phyloP scores from a whole-genome alignment of 2,113 vertebrate species.

The Lycaon pictus region DNA sequence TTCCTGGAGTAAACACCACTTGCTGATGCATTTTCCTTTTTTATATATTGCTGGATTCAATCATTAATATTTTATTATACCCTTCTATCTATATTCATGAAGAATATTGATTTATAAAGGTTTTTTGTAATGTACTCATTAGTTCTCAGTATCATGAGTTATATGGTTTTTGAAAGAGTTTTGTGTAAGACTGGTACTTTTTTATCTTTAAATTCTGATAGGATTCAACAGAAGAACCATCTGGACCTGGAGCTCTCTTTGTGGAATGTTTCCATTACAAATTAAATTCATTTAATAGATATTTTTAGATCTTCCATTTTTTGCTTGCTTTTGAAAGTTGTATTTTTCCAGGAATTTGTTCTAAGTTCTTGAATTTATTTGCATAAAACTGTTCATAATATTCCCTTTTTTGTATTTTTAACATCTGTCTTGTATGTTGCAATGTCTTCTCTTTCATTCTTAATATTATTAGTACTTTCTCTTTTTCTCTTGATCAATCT shows the following conservation, averaged over 20 bases:
- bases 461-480: not conserved
- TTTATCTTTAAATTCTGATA: not conserved
- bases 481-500: not conserved
- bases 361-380: not conserved
- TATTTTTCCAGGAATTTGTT: not conserved
- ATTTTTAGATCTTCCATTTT: not conserved
- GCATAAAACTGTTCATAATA: not conserved
- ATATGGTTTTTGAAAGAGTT: conserved; percentile 14
- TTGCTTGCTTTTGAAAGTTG: not conserved
- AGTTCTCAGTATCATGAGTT: not conserved
- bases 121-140: not conserved
- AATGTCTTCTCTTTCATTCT: not conserved
- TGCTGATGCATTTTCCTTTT: not conserved
- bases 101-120: not conserved
- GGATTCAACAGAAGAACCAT: not conserved
- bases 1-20: not conserved
- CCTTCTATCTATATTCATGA: not conserved
- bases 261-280: not conserved
- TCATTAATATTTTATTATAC: not conserved
- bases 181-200: not conserved
- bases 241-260: not conserved
- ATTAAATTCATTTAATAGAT: conserved; percentile 21
- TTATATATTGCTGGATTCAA: not conserved
- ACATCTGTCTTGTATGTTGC: not conserved
- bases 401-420: not conserved